Evolutionary conservation across 2,113 vertebrate genomes (phyloP), one percentile per base, ranked within the genome.

Genomic region (Glareola pratincola): DNA sequence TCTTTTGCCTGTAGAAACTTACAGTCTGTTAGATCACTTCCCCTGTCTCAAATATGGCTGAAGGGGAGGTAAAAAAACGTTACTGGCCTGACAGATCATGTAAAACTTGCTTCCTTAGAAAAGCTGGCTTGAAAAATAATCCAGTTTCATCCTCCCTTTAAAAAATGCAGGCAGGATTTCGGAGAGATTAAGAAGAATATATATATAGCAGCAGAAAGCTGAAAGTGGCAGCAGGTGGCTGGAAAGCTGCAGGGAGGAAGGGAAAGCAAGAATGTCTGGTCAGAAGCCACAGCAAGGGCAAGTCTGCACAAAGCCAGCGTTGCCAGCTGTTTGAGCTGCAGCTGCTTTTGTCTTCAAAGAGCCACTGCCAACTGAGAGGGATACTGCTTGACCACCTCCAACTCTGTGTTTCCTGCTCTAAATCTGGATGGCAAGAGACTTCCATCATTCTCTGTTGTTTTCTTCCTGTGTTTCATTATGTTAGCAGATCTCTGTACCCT

Each of bases 151-250:
- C 37, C 69, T 88, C 63, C 51, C 29, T 94, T 92, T 41, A 71
- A 50, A 85, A 90, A 93, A 90, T 14, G 16, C 20, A 57, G 53
- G 21, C 67, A 73, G 45, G 53, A 53, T 62, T 88, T 26, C 29
- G 47, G 19, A 81, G 69, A 47, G 83, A 89, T 94, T 89, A 77
- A 63, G 74, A 84, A 54, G 71, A n/a, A 56, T 78, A 90, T 92
- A 89, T 84, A 89, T 84, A 92, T 92, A 94, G 80, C 80, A 87
- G 37, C 80, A 87, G 68, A 84, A 92, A 91, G 50, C 45, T 92
- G 50, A 34, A 85, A 81, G 68, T 51, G 76, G 83, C 59, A 91
- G 80, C 93, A 96, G 91, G 87, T 95, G 94, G 60, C 77, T 95
- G 64, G 67, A 93, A 92, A 68, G 51, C 91, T 95, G 73, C 80